phyloP scores from a whole-genome alignment of 2,888 invertebrate species.

The Quadriops clusia region DNA sequence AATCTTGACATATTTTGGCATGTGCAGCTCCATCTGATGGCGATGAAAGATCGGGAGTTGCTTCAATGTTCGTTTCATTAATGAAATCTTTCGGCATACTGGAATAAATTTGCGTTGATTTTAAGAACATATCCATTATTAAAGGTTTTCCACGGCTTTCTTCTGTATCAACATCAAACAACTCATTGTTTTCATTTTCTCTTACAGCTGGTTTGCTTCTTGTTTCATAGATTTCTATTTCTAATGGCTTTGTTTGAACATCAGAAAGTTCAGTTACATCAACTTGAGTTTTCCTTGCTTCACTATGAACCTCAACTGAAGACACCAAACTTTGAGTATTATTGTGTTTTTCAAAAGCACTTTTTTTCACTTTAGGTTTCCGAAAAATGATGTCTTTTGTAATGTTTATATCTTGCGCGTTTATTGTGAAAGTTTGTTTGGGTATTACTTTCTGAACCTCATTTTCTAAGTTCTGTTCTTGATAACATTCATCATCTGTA shows the following conservation, averaged over 20 bases:
- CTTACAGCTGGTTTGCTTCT: neutral
- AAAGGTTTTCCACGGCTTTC: constrained; percentile 28
- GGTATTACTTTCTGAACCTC: neutral
- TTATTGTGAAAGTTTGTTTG: neutral
- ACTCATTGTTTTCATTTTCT: neutral
- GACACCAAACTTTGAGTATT: constrained; percentile 15
- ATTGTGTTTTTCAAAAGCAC: constrained; percentile 11
- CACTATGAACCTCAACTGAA: too few species aligned
- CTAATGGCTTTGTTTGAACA: too few species aligned
- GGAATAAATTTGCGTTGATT: constrained; percentile 23
- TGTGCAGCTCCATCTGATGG: too few species aligned
- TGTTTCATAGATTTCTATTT: constrained; percentile 6
- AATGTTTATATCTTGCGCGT: constrained; percentile 13
- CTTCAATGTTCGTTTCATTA: too few species aligned
- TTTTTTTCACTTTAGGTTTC: constrained; percentile 4
- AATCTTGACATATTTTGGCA: too few species aligned
- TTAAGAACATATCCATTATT: constrained; percentile 33
- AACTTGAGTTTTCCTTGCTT: too few species aligned
- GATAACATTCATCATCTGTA: too few species aligned
- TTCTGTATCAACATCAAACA: constrained; percentile 13
- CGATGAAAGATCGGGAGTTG: too few species aligned
- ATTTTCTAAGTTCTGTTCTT: constrained; percentile 4
- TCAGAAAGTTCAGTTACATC: too few species aligned
- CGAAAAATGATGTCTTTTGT: constrained; percentile 4
- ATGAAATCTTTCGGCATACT: too few species aligned